A percentile compares a stretch with the other conserved stretches of the same genome.
These are phyloP conservation scores for Acanthisitta chloris DNA, from an alignment of 2,113 vertebrate species.

Conservation along the genomic window DNA sequence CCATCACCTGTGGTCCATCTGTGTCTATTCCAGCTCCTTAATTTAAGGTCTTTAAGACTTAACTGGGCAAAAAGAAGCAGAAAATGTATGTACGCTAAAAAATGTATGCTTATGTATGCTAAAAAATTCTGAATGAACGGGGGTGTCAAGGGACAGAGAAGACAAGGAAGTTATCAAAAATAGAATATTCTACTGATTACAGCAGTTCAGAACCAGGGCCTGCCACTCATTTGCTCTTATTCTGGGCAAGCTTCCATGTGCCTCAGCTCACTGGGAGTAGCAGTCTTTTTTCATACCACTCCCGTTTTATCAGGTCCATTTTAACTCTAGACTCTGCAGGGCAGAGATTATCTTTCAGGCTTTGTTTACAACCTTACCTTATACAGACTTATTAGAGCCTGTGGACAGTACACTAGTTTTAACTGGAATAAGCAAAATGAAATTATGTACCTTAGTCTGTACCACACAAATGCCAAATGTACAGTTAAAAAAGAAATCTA, in stretches of 20 bases:
- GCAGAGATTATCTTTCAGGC: not conserved
- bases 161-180: constrained; percentile 58
- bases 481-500: not conserved
- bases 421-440: not conserved
- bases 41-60: not conserved
- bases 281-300: not conserved
- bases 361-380: not conserved
- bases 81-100: not conserved
- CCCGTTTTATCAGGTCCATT: not conserved
- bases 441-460: not conserved
- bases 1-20: not conserved
- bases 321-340: not conserved
- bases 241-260: constrained; percentile 1
- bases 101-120: constrained; percentile 60
- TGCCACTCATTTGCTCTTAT: constrained; percentile 36
- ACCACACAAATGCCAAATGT: not conserved
- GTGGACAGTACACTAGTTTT: not conserved
- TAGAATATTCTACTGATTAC: constrained; percentile 53
- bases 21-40: not conserved
- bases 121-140: constrained; percentile 39
- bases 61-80: not conserved
- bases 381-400: not conserved
- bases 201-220: constrained; percentile 49
- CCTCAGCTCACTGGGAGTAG: not conserved
- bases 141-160: constrained; percentile 33